Evolutionary conservation across 2,797 vertebrate genomes (phyloP).

Genomic region (Sebastes hubbsi): DNA sequence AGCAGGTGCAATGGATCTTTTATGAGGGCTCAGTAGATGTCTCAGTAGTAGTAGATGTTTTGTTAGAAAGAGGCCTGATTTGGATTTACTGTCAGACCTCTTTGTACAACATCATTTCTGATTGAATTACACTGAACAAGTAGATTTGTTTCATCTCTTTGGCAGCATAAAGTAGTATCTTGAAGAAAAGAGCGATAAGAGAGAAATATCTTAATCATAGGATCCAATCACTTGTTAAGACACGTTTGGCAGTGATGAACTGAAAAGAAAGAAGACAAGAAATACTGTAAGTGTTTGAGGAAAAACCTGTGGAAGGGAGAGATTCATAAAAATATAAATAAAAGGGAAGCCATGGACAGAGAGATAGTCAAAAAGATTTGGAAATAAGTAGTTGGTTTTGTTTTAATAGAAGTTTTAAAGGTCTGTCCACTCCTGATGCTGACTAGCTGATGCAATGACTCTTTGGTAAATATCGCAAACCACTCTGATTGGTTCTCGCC

Average conservation of each 20-base stretch:
- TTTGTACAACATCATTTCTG: neutral
- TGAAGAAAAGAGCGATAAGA: neutral
- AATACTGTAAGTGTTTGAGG: neutral
- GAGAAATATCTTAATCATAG: neutral
- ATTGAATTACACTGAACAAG: neutral
- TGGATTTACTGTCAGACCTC: neutral
- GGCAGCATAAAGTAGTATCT: neutral
- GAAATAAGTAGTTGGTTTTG: conserved; percentile 18
- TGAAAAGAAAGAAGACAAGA: conserved; percentile 16
- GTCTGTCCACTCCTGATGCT: conserved; percentile 71
- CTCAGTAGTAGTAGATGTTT: too few species aligned
- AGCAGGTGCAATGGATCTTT: neutral
- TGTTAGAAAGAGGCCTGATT: neutral
- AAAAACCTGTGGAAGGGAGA: conserved; percentile 1
- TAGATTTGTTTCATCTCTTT: conserved; percentile 27
- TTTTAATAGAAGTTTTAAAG: conserved; percentile 13
- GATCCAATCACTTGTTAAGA: conserved; percentile 60
- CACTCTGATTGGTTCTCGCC: conserved; percentile 46
- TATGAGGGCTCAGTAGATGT: neutral
- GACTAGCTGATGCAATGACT: conserved; percentile 50
- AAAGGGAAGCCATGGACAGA: neutral
- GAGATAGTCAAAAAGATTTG: neutral
- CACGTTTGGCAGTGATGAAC: conserved; percentile 33
- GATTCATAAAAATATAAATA: neutral
- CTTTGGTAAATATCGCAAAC: conserved; percentile 28